phyloP scores from a whole-genome alignment of 2,888 invertebrate genomes.

The Lycaena phlaeas region DNA sequence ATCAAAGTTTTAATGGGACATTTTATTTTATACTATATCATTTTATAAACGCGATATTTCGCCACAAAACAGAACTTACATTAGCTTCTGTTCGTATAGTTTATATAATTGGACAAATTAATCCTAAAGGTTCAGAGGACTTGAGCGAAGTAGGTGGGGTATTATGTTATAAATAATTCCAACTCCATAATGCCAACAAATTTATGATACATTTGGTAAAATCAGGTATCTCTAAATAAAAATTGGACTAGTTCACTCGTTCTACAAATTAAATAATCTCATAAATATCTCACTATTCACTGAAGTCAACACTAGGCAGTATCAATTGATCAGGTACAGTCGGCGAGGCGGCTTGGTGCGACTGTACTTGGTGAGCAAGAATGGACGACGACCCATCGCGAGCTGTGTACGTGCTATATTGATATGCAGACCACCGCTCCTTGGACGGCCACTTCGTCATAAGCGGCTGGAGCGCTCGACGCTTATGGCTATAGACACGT shows the following conservation, averaged over 20 bases:
- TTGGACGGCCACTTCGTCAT: slow-evolving; percentile 47
- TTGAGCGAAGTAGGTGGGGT: not conserved
- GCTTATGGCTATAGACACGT: slow-evolving; percentile 74
- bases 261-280: slow-evolving; percentile 30
- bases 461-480: slow-evolving; percentile 48
- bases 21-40: not conserved
- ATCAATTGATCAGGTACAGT: slow-evolving; percentile 31
- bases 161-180: not conserved
- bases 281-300: slow-evolving; percentile 45
- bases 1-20: not conserved
- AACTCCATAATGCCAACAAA: not conserved
- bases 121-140: not conserved
- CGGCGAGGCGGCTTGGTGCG: slow-evolving; percentile 23
- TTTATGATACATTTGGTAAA: slow-evolving; percentile 4
- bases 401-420: slow-evolving; percentile 21
- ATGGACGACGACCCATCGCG: slow-evolving; percentile 32
- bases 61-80: not conserved
- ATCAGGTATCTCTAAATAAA: slow-evolving; percentile 16
- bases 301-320: slow-evolving; percentile 30
- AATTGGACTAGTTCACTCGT: slow-evolving; percentile 44
- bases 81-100: not conserved
- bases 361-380: slow-evolving; percentile 26
- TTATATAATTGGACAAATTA: not conserved
- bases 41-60: not conserved
- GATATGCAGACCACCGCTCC: slow-evolving; percentile 44